Evolutionary conservation across 2,797 vertebrate genomes (phyloP).

Genomic region (Syncerus caffer): DNA sequence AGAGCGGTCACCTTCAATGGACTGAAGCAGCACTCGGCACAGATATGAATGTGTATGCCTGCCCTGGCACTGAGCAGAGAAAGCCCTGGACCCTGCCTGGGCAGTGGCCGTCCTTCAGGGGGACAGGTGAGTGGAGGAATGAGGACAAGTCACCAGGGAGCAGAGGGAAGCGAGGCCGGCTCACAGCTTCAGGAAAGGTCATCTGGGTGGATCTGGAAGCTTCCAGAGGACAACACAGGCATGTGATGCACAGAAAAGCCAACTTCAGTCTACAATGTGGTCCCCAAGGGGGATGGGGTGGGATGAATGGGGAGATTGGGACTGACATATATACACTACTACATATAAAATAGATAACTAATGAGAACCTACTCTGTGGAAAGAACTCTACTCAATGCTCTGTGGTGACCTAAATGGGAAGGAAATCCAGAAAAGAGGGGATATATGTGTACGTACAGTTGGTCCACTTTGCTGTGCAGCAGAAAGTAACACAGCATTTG

Average conservation of each 20-base stretch:
- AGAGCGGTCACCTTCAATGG: accelerated
- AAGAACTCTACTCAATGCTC: neutral
- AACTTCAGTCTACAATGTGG: too few relatives aligned
- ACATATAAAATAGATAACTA: neutral
- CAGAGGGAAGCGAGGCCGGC: accelerated
- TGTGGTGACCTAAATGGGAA: neutral
- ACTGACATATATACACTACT: neutral
- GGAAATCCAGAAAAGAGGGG: neutral
- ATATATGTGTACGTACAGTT: neutral
- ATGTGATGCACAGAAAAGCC: neutral
- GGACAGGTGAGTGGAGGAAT: accelerated
- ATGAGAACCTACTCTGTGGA: neutral
- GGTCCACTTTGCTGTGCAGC: neutral
- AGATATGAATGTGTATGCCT: accelerated
- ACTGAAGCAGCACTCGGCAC: accelerated
- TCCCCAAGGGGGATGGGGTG: neutral
- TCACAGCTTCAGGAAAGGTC: neutral
- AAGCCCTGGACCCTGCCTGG: neutral
- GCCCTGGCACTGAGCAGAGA: neutral
- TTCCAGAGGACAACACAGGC: too few relatives aligned
- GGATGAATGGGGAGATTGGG: neutral
- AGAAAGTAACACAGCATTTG: neutral
- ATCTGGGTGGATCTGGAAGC: accelerated
- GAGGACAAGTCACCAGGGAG: neutral
- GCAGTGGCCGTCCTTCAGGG: neutral